Conservation (phyloP, 2,888 invertebrate species). For the Cataglyphis albicans region DNA sequence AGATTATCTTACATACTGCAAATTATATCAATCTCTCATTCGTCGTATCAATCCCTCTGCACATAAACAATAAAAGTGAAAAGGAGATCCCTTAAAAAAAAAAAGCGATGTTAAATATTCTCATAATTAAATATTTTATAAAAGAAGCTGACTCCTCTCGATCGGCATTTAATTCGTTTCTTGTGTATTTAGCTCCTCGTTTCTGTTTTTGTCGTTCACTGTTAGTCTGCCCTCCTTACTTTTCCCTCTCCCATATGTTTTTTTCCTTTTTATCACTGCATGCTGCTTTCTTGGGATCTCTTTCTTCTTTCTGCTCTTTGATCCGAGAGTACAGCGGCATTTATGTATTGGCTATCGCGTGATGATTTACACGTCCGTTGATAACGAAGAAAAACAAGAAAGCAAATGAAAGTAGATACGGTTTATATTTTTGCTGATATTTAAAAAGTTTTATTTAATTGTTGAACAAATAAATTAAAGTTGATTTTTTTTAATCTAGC, state of each 20-base stretch:
- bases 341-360: constrained; percentile 8
- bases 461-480: not conserved
- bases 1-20: constrained; percentile 40
- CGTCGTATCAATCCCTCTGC: not conserved
- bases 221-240: constrained; percentile 43
- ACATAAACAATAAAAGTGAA: not conserved
- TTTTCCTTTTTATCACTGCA: not conserved
- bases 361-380: constrained; percentile 35
- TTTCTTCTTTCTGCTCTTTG: constrained; percentile 38
- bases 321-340: not conserved
- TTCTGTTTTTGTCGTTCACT: constrained; percentile 64
- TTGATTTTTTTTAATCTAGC: not conserved
- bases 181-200: constrained; percentile 45
- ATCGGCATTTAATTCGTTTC: constrained; percentile 47
- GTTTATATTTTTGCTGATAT: not conserved
- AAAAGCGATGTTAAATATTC: not conserved
- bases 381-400: constrained; percentile 26
- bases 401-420: not conserved
- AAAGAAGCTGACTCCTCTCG: constrained; percentile 61
- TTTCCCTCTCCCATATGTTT: not conserved
- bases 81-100: not conserved
- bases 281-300: not conserved
- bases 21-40: constrained; percentile 34
- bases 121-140: constrained; percentile 9
- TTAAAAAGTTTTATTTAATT: not conserved